A percentile compares a stretch with the other conserved stretches of the same genome.
phyloP scores from a whole-genome alignment of 92 coral and sea anemone genomes.

The Epizoanthus scotinus region DNA sequence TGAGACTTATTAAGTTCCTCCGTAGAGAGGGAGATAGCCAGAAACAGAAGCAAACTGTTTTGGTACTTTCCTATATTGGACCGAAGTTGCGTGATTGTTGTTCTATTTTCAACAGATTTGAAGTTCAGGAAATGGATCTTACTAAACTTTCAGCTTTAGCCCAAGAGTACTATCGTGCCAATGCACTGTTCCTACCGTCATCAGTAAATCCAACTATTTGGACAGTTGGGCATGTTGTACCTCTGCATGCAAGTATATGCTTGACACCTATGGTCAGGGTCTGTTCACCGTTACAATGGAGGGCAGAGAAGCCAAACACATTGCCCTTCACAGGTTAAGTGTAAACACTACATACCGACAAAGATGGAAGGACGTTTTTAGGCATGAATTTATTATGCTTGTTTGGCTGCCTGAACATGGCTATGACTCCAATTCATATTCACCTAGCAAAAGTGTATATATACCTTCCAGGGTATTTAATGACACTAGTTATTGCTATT shows the following conservation, averaged over 20 bases:
- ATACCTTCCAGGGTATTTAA: constrained; percentile 56
- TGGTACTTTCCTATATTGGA: constrained; percentile 47
- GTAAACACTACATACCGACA: constrained; percentile 58
- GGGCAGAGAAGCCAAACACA: constrained; percentile 73
- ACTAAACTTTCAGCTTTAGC: constrained; percentile 38
- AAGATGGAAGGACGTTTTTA: constrained; percentile 67
- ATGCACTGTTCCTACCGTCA: constrained; percentile 54
- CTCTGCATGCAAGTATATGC: constrained; percentile 61
- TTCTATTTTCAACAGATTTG: constrained; percentile 57
- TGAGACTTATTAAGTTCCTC: constrained; percentile 45
- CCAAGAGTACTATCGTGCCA: constrained; percentile 53
- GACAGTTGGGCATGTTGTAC: constrained; percentile 67
- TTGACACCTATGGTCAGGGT: constrained; percentile 55
- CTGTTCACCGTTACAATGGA: constrained; percentile 70
- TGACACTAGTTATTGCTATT: constrained; percentile 63
- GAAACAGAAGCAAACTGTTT: constrained; percentile 63
- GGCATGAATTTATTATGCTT: constrained; percentile 76
- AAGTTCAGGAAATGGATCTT: constrained; percentile 43
- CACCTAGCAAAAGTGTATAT: constrained; percentile 55
- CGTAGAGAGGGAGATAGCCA: constrained; percentile 54
- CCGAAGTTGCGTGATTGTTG: constrained; percentile 63
- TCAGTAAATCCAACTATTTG: constrained; percentile 66
- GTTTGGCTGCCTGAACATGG: constrained; percentile 79
- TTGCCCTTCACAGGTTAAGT: constrained; percentile 61
- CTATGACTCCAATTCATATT: constrained; percentile 52